A percentile compares a stretch with the other conserved stretches of the same genome.
These are phyloP conservation scores for Drosophila setosimentum DNA, from an alignment of 2,888 invertebrate genomes.

Conservation along the genomic window DNA sequence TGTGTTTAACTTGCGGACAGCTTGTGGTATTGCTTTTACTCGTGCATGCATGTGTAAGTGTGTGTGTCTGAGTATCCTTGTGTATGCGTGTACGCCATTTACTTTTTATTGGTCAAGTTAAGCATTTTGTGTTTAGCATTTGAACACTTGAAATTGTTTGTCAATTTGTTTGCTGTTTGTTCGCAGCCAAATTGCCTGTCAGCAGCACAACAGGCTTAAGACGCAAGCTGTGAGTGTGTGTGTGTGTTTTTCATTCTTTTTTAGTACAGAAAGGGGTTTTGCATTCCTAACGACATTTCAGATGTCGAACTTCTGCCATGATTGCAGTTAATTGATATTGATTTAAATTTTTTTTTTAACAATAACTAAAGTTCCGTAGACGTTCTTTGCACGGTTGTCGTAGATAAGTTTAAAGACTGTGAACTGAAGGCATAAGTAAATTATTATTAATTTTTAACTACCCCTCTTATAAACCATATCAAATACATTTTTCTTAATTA, in stretches of 20 bases:
- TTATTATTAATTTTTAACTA: background rate
- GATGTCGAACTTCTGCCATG: background rate
- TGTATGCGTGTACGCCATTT: slow-evolving; percentile 53
- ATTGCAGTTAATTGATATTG: slow-evolving; percentile 17
- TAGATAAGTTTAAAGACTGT: background rate
- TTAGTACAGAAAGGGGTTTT: background rate
- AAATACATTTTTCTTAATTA: background rate
- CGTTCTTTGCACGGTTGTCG: background rate
- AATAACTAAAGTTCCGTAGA: background rate
- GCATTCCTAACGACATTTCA: background rate
- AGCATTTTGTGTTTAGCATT: slow-evolving; percentile 62
- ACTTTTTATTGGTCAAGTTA: slow-evolving; percentile 69
- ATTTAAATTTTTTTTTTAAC: background rate
- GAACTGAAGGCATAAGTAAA: background rate
- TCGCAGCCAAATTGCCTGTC: slow-evolving; percentile 50
- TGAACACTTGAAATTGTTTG: slow-evolving; percentile 69
- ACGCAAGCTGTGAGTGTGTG: slow-evolving; percentile 23
- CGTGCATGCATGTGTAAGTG: slow-evolving; percentile 1
- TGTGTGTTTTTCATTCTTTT: background rate
- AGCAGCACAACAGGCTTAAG: slow-evolving; percentile 47
- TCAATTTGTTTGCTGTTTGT: slow-evolving; percentile 67
- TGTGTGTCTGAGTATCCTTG: slow-evolving; percentile 23
- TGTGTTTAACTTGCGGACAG: slow-evolving; percentile 64
- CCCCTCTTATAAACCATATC: background rate
- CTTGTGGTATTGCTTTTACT: slow-evolving; percentile 46